phyloP scores from a whole-genome alignment of 1,140 invertebrate genomes.

The Drosophila malerkotliana region DNA sequence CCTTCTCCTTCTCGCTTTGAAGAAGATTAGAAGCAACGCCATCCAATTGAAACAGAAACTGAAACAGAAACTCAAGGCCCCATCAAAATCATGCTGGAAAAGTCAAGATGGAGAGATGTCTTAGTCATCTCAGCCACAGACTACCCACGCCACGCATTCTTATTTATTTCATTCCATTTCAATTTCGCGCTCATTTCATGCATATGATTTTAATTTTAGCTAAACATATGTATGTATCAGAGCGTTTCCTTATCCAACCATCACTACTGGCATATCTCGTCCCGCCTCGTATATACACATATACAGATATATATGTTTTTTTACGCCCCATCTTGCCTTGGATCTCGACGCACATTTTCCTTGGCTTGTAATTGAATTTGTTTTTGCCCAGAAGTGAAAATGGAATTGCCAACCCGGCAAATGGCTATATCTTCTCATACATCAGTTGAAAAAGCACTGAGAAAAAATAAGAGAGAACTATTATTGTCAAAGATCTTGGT shows the following conservation, averaged over 20 bases:
- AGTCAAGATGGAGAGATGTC: constrained; percentile 24
- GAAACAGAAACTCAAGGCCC: constrained; percentile 23
- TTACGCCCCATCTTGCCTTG: constrained; percentile 11
- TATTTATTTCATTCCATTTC: constrained; percentile 78
- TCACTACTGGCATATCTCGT: too few relatives aligned
- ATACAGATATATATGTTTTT: constrained; percentile 14
- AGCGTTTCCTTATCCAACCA: constrained; percentile 3
- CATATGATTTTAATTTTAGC: constrained; percentile 80
- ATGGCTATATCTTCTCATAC: constrained; percentile 32
- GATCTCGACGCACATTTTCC: constrained; percentile 43
- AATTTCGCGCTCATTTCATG: constrained; percentile 81
- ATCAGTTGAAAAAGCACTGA: constrained; percentile 19
- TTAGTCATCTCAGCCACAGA: background rate
- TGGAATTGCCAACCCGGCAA: constrained; percentile 50
- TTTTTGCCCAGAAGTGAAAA: constrained; percentile 50
- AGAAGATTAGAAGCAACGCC: constrained; percentile 8
- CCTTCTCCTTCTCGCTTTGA: background rate
- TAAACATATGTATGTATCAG: constrained; percentile 48
- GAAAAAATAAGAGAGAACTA: background rate
- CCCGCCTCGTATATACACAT: background rate
- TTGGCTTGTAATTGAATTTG: constrained; percentile 75
- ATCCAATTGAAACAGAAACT: constrained; percentile 4
- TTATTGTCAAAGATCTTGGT: too few relatives aligned
- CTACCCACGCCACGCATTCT: constrained; percentile 1
- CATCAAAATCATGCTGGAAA: background rate